Percentiles rank a stretch among this genome's conserved stretches.
Evolutionary conservation across 1,140 invertebrate species (phyloP).

Genomic region (Drosophila nigrodunni): DNA sequence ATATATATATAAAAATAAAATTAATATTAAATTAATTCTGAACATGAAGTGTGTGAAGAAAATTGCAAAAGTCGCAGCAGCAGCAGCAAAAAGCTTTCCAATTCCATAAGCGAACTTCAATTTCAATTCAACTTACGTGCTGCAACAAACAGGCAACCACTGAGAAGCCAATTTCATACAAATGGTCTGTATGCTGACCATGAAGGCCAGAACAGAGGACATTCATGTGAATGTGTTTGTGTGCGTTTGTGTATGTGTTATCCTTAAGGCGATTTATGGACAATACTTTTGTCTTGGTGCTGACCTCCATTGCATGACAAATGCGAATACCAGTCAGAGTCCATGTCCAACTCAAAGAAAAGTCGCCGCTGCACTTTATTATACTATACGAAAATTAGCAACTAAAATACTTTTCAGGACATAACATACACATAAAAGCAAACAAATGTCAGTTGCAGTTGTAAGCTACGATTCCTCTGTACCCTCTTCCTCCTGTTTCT

Average conservation of each 20-base stretch:
- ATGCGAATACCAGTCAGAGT: conserved; percentile 12
- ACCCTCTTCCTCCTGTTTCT: background rate
- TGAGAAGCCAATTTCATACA: conserved; percentile 74
- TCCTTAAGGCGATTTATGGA: conserved; percentile 73
- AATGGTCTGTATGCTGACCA: conserved; percentile 58
- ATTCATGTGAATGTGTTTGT: conserved; percentile 1
- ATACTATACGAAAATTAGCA: conserved; percentile 57
- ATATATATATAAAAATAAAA: conserved; percentile 74
- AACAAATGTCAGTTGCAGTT: conserved; percentile 71
- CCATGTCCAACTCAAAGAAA: conserved; percentile 32
- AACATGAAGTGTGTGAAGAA: conserved; percentile 81
- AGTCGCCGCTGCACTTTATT: conserved; percentile 47
- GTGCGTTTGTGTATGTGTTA: conserved; percentile 6
- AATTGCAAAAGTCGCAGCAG: conserved; percentile 73
- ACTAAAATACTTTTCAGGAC: conserved; percentile 34
- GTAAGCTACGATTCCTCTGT: conserved; percentile 4
- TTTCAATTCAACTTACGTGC: conserved; percentile 81
- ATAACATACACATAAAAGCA: conserved; percentile 65
- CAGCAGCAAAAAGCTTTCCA: conserved; percentile 57
- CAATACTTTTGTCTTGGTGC: conserved; percentile 52
- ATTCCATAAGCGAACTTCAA: conserved; percentile 80
- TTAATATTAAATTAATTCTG: conserved; percentile 83
- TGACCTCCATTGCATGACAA: conserved; percentile 51
- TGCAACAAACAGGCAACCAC: conserved; percentile 18
- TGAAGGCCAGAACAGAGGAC: conserved; percentile 49